Conservation (phyloP, 2,888 invertebrate genomes). For the Uropetala carovei region DNA sequence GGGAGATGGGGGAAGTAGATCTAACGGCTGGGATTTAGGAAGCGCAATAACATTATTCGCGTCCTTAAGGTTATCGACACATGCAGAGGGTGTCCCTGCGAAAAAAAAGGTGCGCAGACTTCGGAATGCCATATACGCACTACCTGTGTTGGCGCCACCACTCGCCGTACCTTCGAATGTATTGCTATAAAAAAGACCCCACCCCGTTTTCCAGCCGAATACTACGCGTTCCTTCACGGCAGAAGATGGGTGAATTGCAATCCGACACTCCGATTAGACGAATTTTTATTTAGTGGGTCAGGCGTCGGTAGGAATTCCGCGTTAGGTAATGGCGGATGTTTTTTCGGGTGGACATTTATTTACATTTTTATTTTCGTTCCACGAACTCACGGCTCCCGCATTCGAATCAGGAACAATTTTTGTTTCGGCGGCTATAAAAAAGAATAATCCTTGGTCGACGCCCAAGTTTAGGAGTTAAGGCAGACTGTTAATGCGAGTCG, state of each 20-base stretch:
- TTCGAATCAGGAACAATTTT: background rate
- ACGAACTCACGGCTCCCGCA: background rate
- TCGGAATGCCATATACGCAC: background rate
- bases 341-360: background rate
- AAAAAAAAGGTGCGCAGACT: background rate
- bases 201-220: background rate
- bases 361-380: background rate
- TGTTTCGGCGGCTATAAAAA: background rate
- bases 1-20: too few relatives aligned
- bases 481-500: constrained; percentile 4
- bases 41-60: too few relatives aligned
- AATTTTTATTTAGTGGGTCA: background rate
- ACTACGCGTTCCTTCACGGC: background rate
- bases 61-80: background rate
- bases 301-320: background rate
- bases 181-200: background rate
- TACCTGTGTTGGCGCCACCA: background rate
- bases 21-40: too few relatives aligned
- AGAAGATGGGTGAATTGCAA: background rate
- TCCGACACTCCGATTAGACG: background rate
- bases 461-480: background rate
- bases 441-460: background rate
- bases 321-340: background rate
- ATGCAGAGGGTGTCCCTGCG: background rate
- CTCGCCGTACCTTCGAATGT: background rate